Percentiles rank a stretch among this genome's conserved stretches.
phyloP scores from a whole-genome alignment of 2,888 invertebrate genomes.

The Diarsia dahlii region DNA sequence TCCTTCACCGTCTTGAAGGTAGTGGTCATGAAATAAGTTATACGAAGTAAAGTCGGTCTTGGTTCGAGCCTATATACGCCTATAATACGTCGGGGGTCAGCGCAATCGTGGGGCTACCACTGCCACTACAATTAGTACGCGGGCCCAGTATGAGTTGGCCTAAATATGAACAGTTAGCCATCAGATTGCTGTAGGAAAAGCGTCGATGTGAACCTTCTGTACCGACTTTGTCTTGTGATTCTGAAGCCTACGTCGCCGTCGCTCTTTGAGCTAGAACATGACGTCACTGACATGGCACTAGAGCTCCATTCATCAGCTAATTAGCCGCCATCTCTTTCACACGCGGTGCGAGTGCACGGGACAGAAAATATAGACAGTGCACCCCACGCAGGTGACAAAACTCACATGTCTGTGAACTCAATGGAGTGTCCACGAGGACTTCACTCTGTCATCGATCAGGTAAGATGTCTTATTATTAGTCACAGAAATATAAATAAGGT shows the following conservation, averaged over 20 bases:
- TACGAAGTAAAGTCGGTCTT: not conserved
- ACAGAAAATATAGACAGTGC: not conserved
- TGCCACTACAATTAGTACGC: not conserved
- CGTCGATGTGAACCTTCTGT: constrained; percentile 8
- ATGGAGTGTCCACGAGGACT: constrained; percentile 1
- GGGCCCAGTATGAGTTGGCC: not conserved
- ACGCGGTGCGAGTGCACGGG: not conserved
- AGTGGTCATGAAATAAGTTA: not conserved
- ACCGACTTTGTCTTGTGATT: not conserved
- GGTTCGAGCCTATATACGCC: not conserved
- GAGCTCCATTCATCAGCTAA: constrained; percentile 16
- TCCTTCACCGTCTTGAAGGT: not conserved
- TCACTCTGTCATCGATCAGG: constrained; percentile 13
- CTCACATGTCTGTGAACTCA: not conserved
- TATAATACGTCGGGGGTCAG: not conserved
- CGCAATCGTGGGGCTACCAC: not conserved
- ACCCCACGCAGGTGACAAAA: not conserved
- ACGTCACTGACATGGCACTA: constrained; percentile 12
- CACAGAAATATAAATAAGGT: not conserved
- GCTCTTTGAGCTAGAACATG: constrained; percentile 4
- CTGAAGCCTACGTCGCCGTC: not conserved
- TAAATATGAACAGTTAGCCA: not conserved
- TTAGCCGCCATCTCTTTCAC: constrained; percentile 22
- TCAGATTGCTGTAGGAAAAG: not conserved
- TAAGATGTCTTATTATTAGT: not conserved